These are phyloP conservation scores for Pocillopora damicornis DNA, from an alignment of 64 coral and sea anemone species.

Conservation along the genomic window DNA sequence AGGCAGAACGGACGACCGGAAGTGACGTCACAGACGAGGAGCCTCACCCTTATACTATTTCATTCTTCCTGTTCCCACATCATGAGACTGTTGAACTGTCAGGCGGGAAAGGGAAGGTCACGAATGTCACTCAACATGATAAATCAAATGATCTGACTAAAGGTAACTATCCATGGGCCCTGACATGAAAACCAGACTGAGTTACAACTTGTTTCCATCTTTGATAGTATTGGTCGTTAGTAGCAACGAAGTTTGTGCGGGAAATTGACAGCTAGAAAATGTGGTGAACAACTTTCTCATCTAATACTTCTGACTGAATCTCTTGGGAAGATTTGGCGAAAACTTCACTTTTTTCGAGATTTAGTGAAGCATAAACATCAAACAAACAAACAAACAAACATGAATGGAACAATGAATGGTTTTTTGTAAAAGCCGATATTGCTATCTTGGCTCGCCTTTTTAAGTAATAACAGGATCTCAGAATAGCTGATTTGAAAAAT, in stretches of 20 bases:
- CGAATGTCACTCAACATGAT: slow-evolving; percentile 39
- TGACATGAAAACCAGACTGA: too few species aligned
- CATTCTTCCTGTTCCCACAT: slow-evolving; percentile 95
- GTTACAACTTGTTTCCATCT: too few species aligned
- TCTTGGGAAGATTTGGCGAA: neutral
- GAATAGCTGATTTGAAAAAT: too few species aligned
- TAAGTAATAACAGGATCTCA: too few species aligned
- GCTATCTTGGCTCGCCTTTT: too few species aligned
- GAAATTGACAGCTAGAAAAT: too few species aligned
- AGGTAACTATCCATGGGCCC: neutral
- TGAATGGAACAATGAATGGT: too few species aligned
- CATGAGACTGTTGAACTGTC: slow-evolving; percentile 23
- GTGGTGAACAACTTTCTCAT: too few species aligned
- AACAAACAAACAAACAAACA: neutral
- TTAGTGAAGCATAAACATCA: neutral
- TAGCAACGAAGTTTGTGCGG: too few species aligned
- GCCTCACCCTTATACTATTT: slow-evolving; percentile 98
- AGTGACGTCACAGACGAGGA: slow-evolving; percentile 81
- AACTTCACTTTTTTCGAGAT: slow-evolving; percentile 11
- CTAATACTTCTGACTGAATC: too few species aligned
- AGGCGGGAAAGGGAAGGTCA: slow-evolving; percentile 36
- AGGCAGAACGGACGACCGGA: slow-evolving; percentile 61
- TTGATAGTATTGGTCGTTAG: too few species aligned
- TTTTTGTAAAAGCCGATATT: too few species aligned
- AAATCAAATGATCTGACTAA: slow-evolving; percentile 36